phyloP scores from a whole-genome alignment of 35 echinoderm and acorn worm genomes.

The Lytechinus variegatus region DNA sequence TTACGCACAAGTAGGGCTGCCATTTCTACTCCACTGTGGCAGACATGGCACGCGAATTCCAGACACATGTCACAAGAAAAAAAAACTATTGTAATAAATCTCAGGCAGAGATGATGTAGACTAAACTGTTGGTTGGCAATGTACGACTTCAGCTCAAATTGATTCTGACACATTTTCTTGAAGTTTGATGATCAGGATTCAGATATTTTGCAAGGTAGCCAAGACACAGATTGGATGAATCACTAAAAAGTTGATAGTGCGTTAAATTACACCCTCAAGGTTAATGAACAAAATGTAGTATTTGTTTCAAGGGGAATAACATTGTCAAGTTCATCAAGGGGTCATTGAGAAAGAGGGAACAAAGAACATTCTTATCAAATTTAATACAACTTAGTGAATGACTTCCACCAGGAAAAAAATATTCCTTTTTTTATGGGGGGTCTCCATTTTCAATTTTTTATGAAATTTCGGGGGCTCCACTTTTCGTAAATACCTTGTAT shows the following conservation, averaged over 20 bases:
- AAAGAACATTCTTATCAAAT: background rate
- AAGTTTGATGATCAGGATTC: background rate
- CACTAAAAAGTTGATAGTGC: background rate
- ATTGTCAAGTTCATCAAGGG: background rate
- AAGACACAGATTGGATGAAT: background rate
- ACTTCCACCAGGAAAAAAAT: too few relatives aligned
- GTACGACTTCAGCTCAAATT: background rate
- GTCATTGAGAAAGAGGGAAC: background rate
- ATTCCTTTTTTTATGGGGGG: too few relatives aligned
- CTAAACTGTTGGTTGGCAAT: background rate
- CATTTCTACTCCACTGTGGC: background rate
- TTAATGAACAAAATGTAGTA: background rate
- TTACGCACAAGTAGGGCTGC: constrained; percentile 23
- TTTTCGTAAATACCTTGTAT: too few relatives aligned
- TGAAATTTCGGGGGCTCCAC: too few relatives aligned
- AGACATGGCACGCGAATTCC: constrained; percentile 9
- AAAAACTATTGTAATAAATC: background rate
- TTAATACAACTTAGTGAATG: too few relatives aligned
- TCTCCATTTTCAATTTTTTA: too few relatives aligned
- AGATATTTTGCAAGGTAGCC: background rate
- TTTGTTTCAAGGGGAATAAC: background rate
- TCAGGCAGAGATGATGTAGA: background rate
- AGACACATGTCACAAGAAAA: background rate
- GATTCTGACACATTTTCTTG: background rate
- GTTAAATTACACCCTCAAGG: background rate